phyloP scores from a whole-genome alignment of 2,888 invertebrate species.

The Thecocarcelia acutangulata region DNA sequence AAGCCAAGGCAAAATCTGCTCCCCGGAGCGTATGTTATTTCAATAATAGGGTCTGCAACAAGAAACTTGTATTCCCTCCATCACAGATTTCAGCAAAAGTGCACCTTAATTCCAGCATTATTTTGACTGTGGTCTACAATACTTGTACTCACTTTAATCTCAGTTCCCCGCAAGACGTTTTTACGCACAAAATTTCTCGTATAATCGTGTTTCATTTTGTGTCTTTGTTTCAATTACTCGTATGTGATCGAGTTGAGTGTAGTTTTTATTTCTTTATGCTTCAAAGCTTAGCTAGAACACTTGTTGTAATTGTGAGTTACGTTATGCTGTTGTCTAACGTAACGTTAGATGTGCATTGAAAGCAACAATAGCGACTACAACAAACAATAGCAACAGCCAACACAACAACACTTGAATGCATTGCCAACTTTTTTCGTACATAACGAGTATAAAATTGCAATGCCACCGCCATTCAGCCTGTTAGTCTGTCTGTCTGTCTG shows the following conservation, averaged over 20 bases:
- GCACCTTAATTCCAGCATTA: too few relatives aligned
- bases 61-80: too few relatives aligned
- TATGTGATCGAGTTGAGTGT: conserved; percentile 16
- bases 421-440: conserved; percentile 15
- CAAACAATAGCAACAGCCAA: too few relatives aligned
- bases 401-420: conserved; percentile 28
- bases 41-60: too few relatives aligned
- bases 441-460: conserved; percentile 62
- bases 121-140: too few relatives aligned
- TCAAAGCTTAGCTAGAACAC: conserved; percentile 69
- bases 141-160: not conserved
- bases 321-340: conserved; percentile 43
- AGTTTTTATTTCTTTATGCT: conserved; percentile 67
- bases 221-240: not conserved
- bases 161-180: not conserved
- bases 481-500: conserved; percentile 14
- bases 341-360: conserved; percentile 57
- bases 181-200: conserved; percentile 26
- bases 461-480: conserved; percentile 65
- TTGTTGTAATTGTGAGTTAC: conserved; percentile 49
- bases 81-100: too few relatives aligned
- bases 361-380: conserved; percentile 7
- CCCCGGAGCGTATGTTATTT: too few relatives aligned
- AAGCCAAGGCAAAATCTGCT: too few relatives aligned
- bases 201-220: conserved; percentile 7